Base-by-base conservation (phyloP, 2,797 vertebrate genomes). In the Ara ararauna region DNA sequence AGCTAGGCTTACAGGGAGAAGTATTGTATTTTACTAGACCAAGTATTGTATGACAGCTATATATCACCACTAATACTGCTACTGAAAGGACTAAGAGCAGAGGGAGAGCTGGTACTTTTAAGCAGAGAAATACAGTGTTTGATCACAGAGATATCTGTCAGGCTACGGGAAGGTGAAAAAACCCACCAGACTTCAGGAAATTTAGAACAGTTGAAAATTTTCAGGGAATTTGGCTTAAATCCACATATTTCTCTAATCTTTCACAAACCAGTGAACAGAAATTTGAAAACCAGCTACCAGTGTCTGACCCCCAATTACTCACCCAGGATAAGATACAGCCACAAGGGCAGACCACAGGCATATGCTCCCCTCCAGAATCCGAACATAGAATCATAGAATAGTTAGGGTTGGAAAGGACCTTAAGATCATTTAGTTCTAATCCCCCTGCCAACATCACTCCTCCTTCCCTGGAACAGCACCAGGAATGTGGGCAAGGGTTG, bases 121-220 rank as follows among this genome's bases (percentile, higher is more conserved):
- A 90, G 44, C 11, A 83, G 47, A 73, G 26, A 91, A 94, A 80
- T 30, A 19, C 3, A 16, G 7, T 42, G 11, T 30, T 73, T 74
- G 10, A n/a, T 53, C 48, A 51, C 48, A 87, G n/a, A 71, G 40
- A 60, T 32, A 74, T 11, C 30, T 22, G 9, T 21, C 30, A 56
- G 44, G 10, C 14, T 60, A 29, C 0, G 0, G 9, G n/a, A 89
- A 73, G 8, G 13, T 3, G 11, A 8, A 73, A 58, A 30, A 38
- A 1, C 0, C 0, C 32, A 1, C 7, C 8, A 66, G 13, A n/a
- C 5, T 17, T 66, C 13, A 29, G 51, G 44, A 85, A 65, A 81
- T 74, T 56, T 42, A 65, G 27, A 82, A 61, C 16, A n/a, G 20
- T 42, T 42, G 9, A 78, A 72, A 0, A 3, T 72, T 87, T 82